These are phyloP conservation scores for Macrotis lagotis DNA, from an alignment of 2,113 vertebrate species.

Conservation along the genomic window DNA sequence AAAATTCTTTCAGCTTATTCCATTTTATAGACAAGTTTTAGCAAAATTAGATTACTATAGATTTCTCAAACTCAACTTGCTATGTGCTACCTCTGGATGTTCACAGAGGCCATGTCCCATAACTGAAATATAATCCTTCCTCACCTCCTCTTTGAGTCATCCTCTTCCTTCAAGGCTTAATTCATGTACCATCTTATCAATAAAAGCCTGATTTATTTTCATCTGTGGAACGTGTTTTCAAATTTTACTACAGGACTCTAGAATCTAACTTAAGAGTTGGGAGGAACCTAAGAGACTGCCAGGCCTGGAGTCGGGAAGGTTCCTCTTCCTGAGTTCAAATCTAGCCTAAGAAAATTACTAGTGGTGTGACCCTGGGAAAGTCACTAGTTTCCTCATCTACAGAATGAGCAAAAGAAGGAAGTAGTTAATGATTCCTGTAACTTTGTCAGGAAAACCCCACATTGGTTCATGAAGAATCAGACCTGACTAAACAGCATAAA, in stretches of 20 bases:
- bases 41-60: too few relatives aligned
- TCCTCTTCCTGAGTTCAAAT: background rate
- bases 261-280: too few relatives aligned
- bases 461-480: background rate
- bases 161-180: background rate
- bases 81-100: too few relatives aligned
- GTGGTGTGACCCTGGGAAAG: background rate
- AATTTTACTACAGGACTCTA: background rate
- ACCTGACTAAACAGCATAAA: background rate
- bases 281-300: too few relatives aligned
- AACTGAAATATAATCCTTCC: background rate
- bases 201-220: too few relatives aligned
- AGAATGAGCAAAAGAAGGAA: background rate
- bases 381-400: background rate
- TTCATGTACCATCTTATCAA: background rate
- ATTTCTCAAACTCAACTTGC: too few relatives aligned
- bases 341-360: background rate
- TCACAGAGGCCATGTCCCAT: too few relatives aligned
- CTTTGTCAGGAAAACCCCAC: background rate
- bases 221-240: background rate
- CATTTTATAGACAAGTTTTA: too few relatives aligned
- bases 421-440: background rate
- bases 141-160: background rate
- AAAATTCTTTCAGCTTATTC: too few relatives aligned
- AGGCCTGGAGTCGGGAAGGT: background rate